A percentile compares a stretch with the other conserved stretches of the same genome.
Conservation (phyloP, 2,797 vertebrate genomes). For the Hydrophis major region DNA sequence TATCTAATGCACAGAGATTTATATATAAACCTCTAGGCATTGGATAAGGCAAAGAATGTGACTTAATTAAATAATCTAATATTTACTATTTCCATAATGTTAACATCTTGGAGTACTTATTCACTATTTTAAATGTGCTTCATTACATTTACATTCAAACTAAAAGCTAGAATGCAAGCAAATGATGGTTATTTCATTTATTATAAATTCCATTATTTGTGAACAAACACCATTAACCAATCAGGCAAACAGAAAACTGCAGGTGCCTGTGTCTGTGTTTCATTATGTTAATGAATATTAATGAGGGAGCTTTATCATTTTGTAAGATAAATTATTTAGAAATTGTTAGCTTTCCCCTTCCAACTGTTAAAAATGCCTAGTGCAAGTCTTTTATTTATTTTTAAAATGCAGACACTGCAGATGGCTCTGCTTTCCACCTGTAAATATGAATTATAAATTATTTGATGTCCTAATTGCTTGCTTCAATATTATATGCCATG, state of each 20-base stretch:
- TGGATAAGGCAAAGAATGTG: background rate
- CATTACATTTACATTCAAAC: background rate
- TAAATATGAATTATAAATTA: background rate
- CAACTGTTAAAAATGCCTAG: constrained; percentile 25
- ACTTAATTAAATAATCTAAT: background rate
- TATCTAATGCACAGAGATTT: too few species aligned
- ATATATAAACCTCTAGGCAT: background rate
- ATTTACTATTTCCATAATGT: constrained; percentile 18
- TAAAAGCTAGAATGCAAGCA: background rate
- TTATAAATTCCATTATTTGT: constrained; percentile 2
- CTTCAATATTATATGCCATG: constrained; percentile 4
- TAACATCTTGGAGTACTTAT: background rate
- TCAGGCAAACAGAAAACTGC: constrained; percentile 17
- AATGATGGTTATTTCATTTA: constrained; percentile 2
- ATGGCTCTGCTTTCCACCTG: constrained; percentile 22
- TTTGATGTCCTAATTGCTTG: constrained; percentile 23
- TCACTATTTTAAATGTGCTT: background rate
- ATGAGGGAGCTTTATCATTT: constrained; percentile 12
- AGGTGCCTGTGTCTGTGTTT: background rate
- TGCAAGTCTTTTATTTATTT: constrained; percentile 30
- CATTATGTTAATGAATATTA: constrained; percentile 43
- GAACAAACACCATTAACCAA: constrained; percentile 30
- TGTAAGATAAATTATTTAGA: constrained; percentile 27
- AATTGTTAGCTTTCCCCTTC: background rate
- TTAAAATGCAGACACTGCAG: constrained; percentile 25